phyloP scores from a whole-genome alignment of 37 sponge, comb jelly and placozoan genomes.

The Halichondria panicea region DNA sequence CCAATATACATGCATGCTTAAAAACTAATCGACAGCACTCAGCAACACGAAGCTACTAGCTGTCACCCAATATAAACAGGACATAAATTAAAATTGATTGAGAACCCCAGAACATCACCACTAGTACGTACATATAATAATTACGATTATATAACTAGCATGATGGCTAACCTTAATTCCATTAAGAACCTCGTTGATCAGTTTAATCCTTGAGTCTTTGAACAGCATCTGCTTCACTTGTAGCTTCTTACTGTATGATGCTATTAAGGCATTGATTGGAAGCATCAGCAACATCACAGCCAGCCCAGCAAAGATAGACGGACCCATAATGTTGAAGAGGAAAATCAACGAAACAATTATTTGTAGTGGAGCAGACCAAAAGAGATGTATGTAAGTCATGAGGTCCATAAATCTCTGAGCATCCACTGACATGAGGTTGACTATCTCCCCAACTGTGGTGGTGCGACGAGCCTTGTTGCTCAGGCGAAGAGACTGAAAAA shows the following conservation, averaged over 20 bases:
- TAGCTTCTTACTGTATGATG: constrained; percentile 21
- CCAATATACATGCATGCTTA: too few species aligned
- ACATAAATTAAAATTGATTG: too few species aligned
- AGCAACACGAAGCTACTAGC: too few species aligned
- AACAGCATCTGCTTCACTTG: constrained; percentile 74
- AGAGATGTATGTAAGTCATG: constrained; percentile 73
- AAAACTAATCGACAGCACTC: too few species aligned
- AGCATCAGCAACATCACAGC: constrained; percentile 87
- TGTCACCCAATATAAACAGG: too few species aligned
- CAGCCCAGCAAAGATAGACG: constrained; percentile 90
- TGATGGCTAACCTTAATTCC: constrained; percentile 94
- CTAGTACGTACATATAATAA: too few species aligned
- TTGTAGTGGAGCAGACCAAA: constrained; percentile 96
- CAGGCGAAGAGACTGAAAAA: constrained; percentile 76
- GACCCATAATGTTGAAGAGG: constrained; percentile 84
- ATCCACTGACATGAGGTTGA: constrained; percentile 99
- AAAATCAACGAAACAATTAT: constrained; percentile 78
- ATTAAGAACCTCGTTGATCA: constrained; percentile 82
- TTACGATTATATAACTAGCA: too few species aligned
- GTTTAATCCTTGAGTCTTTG: constrained; percentile 82
- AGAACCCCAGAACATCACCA: too few species aligned
- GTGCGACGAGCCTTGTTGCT: constrained; percentile 70
- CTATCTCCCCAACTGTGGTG: constrained; percentile 93
- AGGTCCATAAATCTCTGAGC: constrained; percentile 95
- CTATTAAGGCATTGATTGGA: constrained; percentile 77